These are phyloP conservation scores for Periophthalmus modestus DNA, from an alignment of 2,113 vertebrate species.

Conservation along the genomic window DNA sequence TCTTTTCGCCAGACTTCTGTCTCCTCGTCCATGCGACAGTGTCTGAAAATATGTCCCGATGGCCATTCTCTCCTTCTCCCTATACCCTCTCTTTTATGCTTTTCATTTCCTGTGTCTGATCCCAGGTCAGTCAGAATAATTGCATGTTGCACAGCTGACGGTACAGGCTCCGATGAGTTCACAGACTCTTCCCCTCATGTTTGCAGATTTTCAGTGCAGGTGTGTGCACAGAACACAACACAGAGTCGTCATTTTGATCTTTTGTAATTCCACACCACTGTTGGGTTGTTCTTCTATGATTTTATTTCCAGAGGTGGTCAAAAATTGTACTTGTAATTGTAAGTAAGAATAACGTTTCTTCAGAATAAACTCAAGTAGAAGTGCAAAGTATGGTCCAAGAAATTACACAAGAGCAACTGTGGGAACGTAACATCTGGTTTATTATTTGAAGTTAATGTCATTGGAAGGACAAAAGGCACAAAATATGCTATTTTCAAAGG, in stretches of 20 bases:
- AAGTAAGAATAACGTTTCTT: neutral
- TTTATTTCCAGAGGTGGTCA: neutral
- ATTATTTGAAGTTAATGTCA: too few relatives aligned
- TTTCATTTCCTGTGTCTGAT: slow-evolving; percentile 66
- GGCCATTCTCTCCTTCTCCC: slow-evolving; percentile 7
- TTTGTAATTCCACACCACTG: slow-evolving; percentile 8
- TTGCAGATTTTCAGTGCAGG: slow-evolving; percentile 12
- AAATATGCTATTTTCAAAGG: too few relatives aligned
- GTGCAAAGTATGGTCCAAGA: too few relatives aligned
- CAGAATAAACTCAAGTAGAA: too few relatives aligned
- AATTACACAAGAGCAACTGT: too few relatives aligned
- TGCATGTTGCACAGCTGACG: slow-evolving; percentile 55
- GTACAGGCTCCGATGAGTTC: slow-evolving; percentile 31
- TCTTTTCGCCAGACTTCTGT: slow-evolving; percentile 19
- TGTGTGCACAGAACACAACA: neutral
- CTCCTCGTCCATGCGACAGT: slow-evolving; percentile 14
- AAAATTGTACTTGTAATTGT: slow-evolving; percentile 4
- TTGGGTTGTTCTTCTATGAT: slow-evolving; percentile 28
- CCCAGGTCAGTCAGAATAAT: slow-evolving; percentile 54
- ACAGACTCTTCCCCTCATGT: slow-evolving; percentile 9
- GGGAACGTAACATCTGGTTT: too few relatives aligned
- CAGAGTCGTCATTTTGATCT: slow-evolving; percentile 11
- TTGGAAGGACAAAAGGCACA: too few relatives aligned
- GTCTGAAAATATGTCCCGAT: slow-evolving; percentile 33
- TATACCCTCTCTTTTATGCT: slow-evolving; percentile 37